Percentiles rank a stretch among this genome's conserved stretches.
Evolutionary conservation across 2,113 vertebrate genomes (phyloP).

Genomic region (Hypocryptadius cinnamomeus): DNA sequence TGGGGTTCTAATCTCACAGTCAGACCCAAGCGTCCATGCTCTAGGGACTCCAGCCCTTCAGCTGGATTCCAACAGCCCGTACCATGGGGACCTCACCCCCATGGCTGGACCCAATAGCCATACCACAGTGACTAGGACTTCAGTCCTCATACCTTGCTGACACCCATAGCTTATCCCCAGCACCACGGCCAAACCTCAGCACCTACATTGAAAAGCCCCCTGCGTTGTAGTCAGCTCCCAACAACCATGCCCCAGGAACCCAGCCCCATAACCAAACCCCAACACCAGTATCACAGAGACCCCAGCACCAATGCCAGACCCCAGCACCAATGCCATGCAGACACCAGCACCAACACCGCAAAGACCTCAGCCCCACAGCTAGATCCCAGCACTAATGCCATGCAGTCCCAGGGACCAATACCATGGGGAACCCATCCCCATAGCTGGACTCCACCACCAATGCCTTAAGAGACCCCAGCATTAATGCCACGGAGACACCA

Average conservation of each 20-base stretch:
- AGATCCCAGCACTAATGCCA: background rate
- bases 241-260: background rate
- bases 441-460: background rate
- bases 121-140: background rate
- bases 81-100: background rate
- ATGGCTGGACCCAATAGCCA: background rate
- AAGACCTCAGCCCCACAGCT: background rate
- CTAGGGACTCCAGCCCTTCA: background rate
- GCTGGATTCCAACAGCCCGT: background rate
- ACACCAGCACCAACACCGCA: fast-evolving
- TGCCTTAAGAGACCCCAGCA: background rate
- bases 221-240: background rate
- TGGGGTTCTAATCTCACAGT: background rate
- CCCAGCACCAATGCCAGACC: background rate
- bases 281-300: background rate
- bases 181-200: background rate
- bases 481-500: too few relatives aligned
- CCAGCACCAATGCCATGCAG: background rate
- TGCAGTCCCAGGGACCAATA: background rate
- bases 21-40: background rate
- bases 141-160: background rate
- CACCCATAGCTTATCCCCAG: background rate
- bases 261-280: background rate
- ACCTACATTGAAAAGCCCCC: background rate
- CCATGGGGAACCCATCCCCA: background rate